Evolutionary conservation across 2,113 vertebrate species (phyloP), one percentile per base, ranked within the genome.

Genomic region (Gopherus evgoodei): DNA sequence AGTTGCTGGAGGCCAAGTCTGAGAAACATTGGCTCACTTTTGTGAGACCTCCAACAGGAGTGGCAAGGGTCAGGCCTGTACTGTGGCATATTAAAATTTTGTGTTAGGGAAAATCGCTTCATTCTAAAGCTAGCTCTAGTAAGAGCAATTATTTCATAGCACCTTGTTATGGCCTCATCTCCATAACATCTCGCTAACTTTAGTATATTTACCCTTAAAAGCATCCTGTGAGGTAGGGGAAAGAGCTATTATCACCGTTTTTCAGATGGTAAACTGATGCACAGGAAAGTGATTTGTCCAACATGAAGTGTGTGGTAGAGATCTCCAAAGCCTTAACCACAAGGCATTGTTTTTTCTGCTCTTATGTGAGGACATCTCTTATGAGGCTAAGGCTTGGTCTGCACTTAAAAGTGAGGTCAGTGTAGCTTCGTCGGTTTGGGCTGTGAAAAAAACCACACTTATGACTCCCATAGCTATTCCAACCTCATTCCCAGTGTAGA

Each of bases 1-100:
- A 65, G 31, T 14, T 35, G 62, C 11, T 57, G 82, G 91, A 62
- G 69, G 19, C 21, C n/a, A 42, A 42, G 69, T 21, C 38, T 42
- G 38, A 75, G 93, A 90, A 56, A 83, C 81, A 93, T 90, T 84
- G 83, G 69, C 93, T 88, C 76, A 57, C 89, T 54, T 76, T 42
- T 1, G 50, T 1, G 0, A 94, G 96, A 88, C 53, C 84, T 93
- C 85, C 53, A 91, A 88, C 84, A 96, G 87, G 93, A 96, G 52
- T 4, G 84, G 44, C 47, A 79, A 86, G n/a, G 57, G 81, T 78
- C 81, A 93, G 82, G 81, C n/a, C 35, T 65, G 72, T 25, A 72
- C 91, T 57, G 49, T 83, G 56, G 69, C 81, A 80, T 89, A 81
- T 72, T 78, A 78, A 27, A 92, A 47, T 72, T 86, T 72, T 93